Percentiles rank a stretch among this genome's conserved stretches.
Evolutionary conservation across 2,113 vertebrate genomes (phyloP).

Genomic region (Corythornis madagascariensis): DNA sequence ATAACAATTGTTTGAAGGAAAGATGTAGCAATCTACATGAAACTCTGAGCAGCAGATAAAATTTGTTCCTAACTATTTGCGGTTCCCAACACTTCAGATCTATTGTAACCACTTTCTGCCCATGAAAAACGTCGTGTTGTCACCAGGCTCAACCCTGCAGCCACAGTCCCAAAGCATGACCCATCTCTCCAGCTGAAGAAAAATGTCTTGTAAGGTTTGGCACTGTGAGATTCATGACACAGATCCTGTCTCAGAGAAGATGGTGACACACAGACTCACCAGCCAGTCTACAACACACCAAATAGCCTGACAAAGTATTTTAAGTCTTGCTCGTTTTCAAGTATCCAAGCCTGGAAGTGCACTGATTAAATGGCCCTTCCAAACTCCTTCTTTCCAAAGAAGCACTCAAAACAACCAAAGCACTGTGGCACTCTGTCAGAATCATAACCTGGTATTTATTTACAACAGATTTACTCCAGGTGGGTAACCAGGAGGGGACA

Average conservation of each 20-base stretch:
- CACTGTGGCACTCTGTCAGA: background rate
- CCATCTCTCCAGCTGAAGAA: background rate
- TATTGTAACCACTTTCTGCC: conserved; percentile 38
- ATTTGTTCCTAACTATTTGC: background rate
- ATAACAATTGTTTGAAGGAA: conserved; percentile 53
- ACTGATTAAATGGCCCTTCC: background rate
- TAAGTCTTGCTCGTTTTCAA: background rate
- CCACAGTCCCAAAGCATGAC: background rate
- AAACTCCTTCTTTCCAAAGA: background rate
- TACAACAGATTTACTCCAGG: background rate
- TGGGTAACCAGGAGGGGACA: background rate
- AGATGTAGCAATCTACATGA: conserved; percentile 56
- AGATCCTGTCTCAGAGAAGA: background rate
- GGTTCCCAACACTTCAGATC: conserved; percentile 32
- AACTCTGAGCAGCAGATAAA: conserved; percentile 46
- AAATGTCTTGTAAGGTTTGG: conserved; percentile 20
- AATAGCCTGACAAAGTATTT: background rate
- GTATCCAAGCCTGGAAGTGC: background rate
- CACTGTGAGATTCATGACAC: background rate
- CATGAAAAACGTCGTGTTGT: conserved; percentile 35
- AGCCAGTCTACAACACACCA: background rate
- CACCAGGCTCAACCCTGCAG: conserved; percentile 6
- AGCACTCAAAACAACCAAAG: background rate
- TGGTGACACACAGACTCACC: conserved; percentile 1
- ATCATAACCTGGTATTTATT: background rate